Conservation (phyloP, 2,888 invertebrate species). For the Troides aeacus region DNA sequence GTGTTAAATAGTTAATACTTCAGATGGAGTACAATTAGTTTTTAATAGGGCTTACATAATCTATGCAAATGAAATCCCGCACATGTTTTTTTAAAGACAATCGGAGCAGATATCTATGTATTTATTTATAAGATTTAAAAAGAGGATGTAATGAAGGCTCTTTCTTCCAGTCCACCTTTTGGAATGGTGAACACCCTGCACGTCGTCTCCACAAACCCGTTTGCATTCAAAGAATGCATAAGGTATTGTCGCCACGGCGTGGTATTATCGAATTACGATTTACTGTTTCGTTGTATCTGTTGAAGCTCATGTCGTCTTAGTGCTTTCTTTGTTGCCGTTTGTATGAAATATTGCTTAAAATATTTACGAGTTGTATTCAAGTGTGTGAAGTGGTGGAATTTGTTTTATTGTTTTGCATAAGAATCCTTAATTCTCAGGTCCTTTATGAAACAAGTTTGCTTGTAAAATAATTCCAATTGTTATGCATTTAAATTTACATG, state of each 20-base stretch:
- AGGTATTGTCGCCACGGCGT: slow-evolving; percentile 9
- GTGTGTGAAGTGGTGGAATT: not conserved
- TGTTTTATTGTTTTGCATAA: not conserved
- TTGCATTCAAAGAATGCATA: slow-evolving; percentile 1
- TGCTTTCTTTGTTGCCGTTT: slow-evolving; percentile 14
- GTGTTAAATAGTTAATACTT: too few species aligned
- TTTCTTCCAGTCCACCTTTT: too few species aligned
- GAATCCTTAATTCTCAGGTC: not conserved
- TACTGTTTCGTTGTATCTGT: slow-evolving; percentile 24
- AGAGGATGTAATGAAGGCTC: too few species aligned
- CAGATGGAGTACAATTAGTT: too few species aligned
- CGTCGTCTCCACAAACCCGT: not conserved
- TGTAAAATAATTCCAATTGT: not conserved
- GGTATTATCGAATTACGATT: slow-evolving; percentile 36
- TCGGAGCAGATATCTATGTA: too few species aligned
- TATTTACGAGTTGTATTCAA: slow-evolving; percentile 1
- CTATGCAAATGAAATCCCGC: too few species aligned
- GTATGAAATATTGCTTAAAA: slow-evolving; percentile 7
- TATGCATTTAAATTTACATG: too few species aligned
- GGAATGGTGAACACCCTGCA: too few species aligned
- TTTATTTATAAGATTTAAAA: too few species aligned
- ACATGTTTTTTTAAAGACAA: too few species aligned
- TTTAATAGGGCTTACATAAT: too few species aligned
- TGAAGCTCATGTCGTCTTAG: slow-evolving; percentile 28
- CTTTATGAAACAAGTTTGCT: not conserved